Base-by-base conservation (phyloP, 2,113 vertebrate genomes). In the Petrocephalus zakoni region DNA sequence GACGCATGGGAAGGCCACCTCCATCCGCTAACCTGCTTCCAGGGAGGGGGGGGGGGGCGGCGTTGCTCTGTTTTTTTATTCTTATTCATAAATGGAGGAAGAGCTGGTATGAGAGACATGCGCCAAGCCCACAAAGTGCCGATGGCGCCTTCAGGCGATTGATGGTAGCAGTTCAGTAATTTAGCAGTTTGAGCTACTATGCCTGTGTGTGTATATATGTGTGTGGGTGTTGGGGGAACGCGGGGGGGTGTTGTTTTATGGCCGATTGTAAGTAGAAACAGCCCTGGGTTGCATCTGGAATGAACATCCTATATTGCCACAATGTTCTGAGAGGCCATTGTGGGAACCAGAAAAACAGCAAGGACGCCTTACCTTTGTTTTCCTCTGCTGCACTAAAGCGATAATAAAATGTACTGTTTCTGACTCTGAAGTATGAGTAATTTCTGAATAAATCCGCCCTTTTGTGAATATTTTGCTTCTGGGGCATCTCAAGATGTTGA, bases 401-500 rank as follows among this genome's bases (percentile, higher is more conserved):
- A 82, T 87, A 85, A 90, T 25, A 51, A 58, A 78, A 85, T 51
- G 75, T n/a, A 68, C 56, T 49, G 61, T 86, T 91, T 90, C 89
- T 89, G 88, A 88, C 86, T 88, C 51, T 53, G 51, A 87, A 87
- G 88, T 87, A 72, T 46, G 37, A 47, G 56, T 75, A 88, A 83
- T 61, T 68, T 37, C 13, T 83, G 85, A 58, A 78, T 89, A 85
- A 90, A 90, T 89, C 86, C 88, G 87, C 49, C 89, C 86, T 61
- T 72, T 87, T 81, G 88, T 68, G 85, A 85, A 92, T 90, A 61
- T 46, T 42, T 88, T 34, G 85, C 89, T 87, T 88, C 72, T 47
- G 89, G 85, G 85, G 90, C 51, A 87, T 91, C 55, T 90, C n/a
- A 81, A 88, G 56, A 89, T 87, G 86, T 22, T 56, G 68, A 46